Conservation (phyloP, 2,888 invertebrate species). For the Galerucella nymphaeae region DNA sequence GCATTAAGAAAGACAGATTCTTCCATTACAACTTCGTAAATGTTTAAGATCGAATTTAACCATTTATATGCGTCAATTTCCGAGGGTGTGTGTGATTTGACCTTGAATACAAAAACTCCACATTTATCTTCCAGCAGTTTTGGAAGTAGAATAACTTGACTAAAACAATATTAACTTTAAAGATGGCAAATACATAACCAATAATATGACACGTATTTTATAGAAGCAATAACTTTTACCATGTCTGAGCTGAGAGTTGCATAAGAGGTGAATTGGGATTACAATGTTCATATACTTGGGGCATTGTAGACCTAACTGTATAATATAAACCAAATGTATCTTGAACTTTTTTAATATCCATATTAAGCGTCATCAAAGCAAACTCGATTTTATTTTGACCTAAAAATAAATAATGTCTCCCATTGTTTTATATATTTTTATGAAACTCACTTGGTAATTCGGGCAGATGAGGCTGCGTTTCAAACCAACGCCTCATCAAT, state of each 20-base stretch:
- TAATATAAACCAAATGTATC: slow-evolving; percentile 46
- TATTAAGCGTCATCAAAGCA: slow-evolving; percentile 41
- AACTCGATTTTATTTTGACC: slow-evolving; percentile 39
- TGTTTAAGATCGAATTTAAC: slow-evolving; percentile 32
- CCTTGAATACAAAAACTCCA: slow-evolving; percentile 58
- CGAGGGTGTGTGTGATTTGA: slow-evolving; percentile 45
- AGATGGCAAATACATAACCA: not conserved
- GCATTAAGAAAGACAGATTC: slow-evolving; percentile 36
- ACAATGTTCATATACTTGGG: slow-evolving; percentile 39
- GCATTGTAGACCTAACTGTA: slow-evolving; percentile 35
- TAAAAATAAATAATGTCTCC: slow-evolving; percentile 33
- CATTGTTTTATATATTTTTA: no score
- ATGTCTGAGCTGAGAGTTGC: not conserved
- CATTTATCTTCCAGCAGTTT: slow-evolving; percentile 36
- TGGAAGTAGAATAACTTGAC: slow-evolving; percentile 57
- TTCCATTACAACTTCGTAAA: slow-evolving; percentile 38
- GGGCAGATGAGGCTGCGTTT: slow-evolving; percentile 40
- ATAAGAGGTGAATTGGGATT: slow-evolving; percentile 36
- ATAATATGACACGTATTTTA: no score
- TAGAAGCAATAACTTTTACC: not conserved
- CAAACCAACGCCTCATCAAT: slow-evolving; percentile 35
- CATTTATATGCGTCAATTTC: slow-evolving; percentile 59
- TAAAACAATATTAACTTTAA: slow-evolving; percentile 49
- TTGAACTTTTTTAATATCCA: slow-evolving; percentile 44
- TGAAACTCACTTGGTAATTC: slow-evolving; percentile 42